Evolutionary conservation across 2,113 vertebrate species (phyloP).

Genomic region (Hemibagrus wyckioides): DNA sequence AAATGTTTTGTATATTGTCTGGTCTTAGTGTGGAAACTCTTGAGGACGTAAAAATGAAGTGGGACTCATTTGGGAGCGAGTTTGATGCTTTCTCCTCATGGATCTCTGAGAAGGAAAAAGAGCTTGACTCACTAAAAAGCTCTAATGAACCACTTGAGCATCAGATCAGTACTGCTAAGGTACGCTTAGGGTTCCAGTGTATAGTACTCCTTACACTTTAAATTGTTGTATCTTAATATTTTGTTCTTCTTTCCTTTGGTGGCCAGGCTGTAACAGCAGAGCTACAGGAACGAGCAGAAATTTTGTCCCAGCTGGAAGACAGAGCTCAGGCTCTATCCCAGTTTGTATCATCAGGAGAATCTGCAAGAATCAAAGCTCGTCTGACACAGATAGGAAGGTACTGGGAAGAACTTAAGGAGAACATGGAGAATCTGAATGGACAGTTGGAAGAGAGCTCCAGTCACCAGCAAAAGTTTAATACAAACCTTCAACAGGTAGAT

Average conservation of each 20-base stretch:
- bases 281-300: slow-evolving; percentile 73
- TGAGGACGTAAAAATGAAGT: slow-evolving; percentile 87
- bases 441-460: slow-evolving; percentile 78
- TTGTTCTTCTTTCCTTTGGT: slow-evolving; percentile 14
- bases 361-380: slow-evolving; percentile 87
- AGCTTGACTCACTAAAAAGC: slow-evolving; percentile 79
- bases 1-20: not conserved
- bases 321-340: slow-evolving; percentile 79
- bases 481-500: slow-evolving; percentile 79
- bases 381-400: slow-evolving; percentile 87
- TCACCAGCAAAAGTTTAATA: slow-evolving; percentile 83
- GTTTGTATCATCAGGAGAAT: slow-evolving; percentile 88
- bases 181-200: slow-evolving; percentile 56
- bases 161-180: slow-evolving; percentile 87
- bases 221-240: not conserved
- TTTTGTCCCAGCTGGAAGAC: slow-evolving; percentile 79
- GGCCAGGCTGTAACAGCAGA: slow-evolving; percentile 75
- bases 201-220: not conserved
- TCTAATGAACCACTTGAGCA: slow-evolving; percentile 77
- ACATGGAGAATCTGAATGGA: slow-evolving; percentile 76
- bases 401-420: slow-evolving; percentile 90
- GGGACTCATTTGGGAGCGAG: slow-evolving; percentile 85
- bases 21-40: slow-evolving; percentile 85
- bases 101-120: slow-evolving; percentile 90
- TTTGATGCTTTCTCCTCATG: slow-evolving; percentile 88